Base-by-base conservation (phyloP, 2,113 vertebrate species). In the Brevimyrus niger region DNA sequence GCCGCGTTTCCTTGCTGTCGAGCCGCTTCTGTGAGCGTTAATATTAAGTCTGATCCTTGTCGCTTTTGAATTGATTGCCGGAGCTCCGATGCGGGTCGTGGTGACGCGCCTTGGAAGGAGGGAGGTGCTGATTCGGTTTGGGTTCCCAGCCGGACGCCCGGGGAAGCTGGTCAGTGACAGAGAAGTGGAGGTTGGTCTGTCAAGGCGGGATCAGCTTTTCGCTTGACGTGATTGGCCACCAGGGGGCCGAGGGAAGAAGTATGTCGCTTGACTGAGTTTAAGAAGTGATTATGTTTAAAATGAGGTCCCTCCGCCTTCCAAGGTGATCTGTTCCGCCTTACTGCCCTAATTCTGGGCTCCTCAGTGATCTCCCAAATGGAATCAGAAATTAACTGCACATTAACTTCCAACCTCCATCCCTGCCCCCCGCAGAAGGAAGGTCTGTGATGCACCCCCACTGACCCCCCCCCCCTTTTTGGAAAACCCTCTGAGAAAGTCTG, bases 301-400 rank as follows among this genome's bases (percentile, higher is more conserved):
- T 51, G 44, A 51, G 82, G 90, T 80, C 27, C 47, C 83, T 88
- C 17, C 84, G 80, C 89, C 89, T 91, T 83, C 92, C 73, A 94
- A 93, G 92, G 90, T 92, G 91, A 92, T 91, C 90, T 90, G 61
- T 65, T 91, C 65, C 31, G 61, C 88, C 85, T 92, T 89, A 90
- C 90, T 94, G 93, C 51, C 91, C 91, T 89, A 93, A 86, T 92
- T 94, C 90, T 69, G 87, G 82, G 27, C 53, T 92, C 69, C 88
- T 89, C 65, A 80, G 90, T 91, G 92, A 92, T 93, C 92, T 93
- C 92, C 90, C 91, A 15, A 89, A 83, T 91, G 92, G 89, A 87
- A 92, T 92, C 88, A 55, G 73, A 76, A 85, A 92, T 92, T 87
- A 90, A 80, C 0, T 83, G 80, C 58, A 31, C 53, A 86, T 76